These are phyloP conservation scores for Cosmia pyralina DNA, from an alignment of 2,888 invertebrate species.

Conservation along the genomic window DNA sequence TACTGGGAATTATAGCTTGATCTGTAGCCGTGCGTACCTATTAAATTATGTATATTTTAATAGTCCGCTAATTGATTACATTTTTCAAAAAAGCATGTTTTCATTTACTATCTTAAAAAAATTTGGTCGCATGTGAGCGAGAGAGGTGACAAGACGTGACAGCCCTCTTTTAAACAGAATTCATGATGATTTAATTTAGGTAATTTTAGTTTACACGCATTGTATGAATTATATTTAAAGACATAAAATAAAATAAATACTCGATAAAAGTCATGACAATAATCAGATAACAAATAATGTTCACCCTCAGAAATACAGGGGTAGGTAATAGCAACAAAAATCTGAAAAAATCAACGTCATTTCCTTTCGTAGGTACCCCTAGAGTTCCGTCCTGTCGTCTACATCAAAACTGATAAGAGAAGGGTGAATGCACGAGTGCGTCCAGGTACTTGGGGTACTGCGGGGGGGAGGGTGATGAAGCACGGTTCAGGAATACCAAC, in stretches of 20 bases:
- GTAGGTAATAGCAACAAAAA: slow-evolving; percentile 43
- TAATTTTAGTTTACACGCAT: not conserved
- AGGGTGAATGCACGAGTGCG: slow-evolving; percentile 89
- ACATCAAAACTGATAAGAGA: slow-evolving; percentile 88
- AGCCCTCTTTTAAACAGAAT: not conserved
- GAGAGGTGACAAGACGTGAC: no score
- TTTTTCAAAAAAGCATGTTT: no score
- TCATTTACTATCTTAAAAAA: no score
- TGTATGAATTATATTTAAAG: slow-evolving; percentile 6
- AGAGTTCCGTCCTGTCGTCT: slow-evolving; percentile 79
- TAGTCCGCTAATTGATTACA: no score
- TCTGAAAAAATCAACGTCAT: slow-evolving; percentile 75
- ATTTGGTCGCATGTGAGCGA: no score
- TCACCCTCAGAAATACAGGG: slow-evolving; percentile 48
- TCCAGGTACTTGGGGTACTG: slow-evolving; percentile 83
- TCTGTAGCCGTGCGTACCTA: no score
- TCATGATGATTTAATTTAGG: not conserved
- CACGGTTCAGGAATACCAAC: slow-evolving; percentile 85
- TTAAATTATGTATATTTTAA: no score
- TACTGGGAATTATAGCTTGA: no score
- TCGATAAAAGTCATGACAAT: slow-evolving; percentile 26
- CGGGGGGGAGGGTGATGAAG: slow-evolving; percentile 70
- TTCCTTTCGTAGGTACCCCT: slow-evolving; percentile 67
- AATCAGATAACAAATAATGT: slow-evolving; percentile 34
- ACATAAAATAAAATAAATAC: slow-evolving; percentile 47